phyloP scores from a whole-genome alignment of 1,140 invertebrate species.

The Heterodera carotae region DNA sequence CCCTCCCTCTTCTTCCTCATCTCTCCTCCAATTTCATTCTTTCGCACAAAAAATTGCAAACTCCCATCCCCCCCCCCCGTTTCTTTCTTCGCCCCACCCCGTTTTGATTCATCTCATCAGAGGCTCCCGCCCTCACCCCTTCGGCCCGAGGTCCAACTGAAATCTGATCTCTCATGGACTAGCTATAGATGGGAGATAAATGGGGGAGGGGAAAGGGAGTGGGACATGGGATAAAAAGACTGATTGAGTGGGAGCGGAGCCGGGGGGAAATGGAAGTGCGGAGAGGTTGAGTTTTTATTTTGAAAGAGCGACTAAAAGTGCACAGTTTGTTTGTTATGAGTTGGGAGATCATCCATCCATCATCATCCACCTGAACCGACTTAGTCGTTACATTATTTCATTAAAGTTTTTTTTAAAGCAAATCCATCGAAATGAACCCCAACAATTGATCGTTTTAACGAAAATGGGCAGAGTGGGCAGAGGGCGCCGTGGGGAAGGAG shows the following conservation, averaged over 20 bases:
- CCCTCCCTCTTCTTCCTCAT: neutral
- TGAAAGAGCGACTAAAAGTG: neutral
- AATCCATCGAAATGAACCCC: too few species aligned
- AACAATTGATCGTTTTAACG: too few species aligned
- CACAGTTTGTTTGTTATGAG: neutral
- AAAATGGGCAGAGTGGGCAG: too few species aligned
- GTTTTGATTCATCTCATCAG: neutral
- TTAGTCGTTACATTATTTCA: too few species aligned
- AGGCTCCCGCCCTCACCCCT: neutral
- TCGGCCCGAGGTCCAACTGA: neutral
- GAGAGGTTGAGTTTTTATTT: neutral
- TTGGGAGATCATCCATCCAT: too few species aligned
- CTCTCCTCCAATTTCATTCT: neutral
- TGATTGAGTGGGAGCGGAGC: neutral
- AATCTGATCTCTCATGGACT: neutral
- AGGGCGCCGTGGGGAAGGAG: too few species aligned
- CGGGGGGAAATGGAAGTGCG: too few species aligned
- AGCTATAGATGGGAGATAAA: neutral
- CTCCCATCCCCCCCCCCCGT: too few species aligned
- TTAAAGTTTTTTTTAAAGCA: too few species aligned
- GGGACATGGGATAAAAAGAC: neutral
- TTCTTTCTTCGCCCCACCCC: too few species aligned
- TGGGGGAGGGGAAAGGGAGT: neutral
- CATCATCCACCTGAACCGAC: too few species aligned
- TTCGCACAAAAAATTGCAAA: neutral